These are phyloP conservation scores for Dryococelus australis DNA, from an alignment of 2,888 invertebrate species.

Conservation along the genomic window DNA sequence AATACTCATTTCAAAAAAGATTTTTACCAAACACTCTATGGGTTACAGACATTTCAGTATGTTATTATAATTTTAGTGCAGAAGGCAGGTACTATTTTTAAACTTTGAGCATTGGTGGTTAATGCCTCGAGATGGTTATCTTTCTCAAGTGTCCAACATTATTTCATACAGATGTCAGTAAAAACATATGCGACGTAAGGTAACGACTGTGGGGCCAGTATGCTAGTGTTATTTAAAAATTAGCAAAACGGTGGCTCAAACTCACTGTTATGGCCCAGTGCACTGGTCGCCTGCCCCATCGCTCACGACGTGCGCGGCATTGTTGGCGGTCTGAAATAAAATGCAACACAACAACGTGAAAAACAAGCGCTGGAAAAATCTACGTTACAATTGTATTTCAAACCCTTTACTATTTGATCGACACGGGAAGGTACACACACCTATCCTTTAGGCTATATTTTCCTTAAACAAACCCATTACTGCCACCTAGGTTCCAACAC, in stretches of 20 bases:
- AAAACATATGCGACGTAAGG: background rate
- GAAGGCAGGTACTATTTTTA: too few species aligned
- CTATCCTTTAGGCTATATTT: background rate
- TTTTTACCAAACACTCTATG: too few species aligned
- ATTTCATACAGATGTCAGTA: background rate
- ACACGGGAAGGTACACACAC: background rate
- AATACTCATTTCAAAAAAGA: too few species aligned
- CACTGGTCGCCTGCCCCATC: slow-evolving; percentile 44
- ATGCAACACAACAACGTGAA: background rate
- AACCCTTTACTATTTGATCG: background rate
- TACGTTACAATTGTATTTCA: background rate
- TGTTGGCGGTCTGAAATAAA: background rate
- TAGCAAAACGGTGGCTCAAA: slow-evolving; percentile 30
- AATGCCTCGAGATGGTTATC: background rate
- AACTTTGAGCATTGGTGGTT: too few species aligned
- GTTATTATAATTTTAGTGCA: too few species aligned
- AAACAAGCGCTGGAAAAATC: background rate
- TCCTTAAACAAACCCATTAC: background rate
- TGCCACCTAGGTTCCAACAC: background rate
- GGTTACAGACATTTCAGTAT: too few species aligned
- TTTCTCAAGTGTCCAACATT: background rate
- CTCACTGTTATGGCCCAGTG: slow-evolving; percentile 43
- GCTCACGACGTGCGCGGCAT: slow-evolving; percentile 38
- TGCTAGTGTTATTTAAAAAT: background rate
- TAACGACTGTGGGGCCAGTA: background rate